phyloP scores from a whole-genome alignment of 2,797 vertebrate species.

The Phrynocephalus vlangalii region DNA sequence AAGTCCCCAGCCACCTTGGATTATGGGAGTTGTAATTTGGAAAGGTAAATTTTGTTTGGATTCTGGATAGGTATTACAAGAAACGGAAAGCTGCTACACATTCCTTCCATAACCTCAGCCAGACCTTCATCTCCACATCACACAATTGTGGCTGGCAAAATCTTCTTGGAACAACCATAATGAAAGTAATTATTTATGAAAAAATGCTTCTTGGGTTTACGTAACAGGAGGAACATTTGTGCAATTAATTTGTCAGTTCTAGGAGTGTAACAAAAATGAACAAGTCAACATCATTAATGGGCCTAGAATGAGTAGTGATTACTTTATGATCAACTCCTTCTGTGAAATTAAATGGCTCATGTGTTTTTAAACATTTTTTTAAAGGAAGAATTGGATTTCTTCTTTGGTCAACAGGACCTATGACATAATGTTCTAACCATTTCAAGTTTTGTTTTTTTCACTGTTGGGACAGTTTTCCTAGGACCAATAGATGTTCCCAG shows the following conservation, averaged over 20 bases:
- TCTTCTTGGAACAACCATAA: constrained; percentile 12
- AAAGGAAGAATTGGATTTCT: background rate
- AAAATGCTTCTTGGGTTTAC: constrained; percentile 38
- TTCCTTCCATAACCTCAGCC: background rate
- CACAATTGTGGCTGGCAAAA: background rate
- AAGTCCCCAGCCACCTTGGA: no score
- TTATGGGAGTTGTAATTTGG: no score
- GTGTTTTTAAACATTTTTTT: background rate
- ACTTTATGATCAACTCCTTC: background rate
- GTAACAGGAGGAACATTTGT: constrained; percentile 37
- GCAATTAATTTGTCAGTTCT: constrained; percentile 53
- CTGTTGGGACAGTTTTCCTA: no score
- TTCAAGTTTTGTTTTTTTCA: no score
- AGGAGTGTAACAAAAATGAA: constrained; percentile 44
- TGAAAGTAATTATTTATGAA: constrained; percentile 42
- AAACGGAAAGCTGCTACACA: background rate
- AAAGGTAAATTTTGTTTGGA: no score
- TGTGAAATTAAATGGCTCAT: background rate
- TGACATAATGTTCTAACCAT: background rate
- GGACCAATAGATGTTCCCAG: no score
- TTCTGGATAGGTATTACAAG: background rate
- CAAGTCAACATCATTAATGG: constrained; percentile 41
- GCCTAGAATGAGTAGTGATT: background rate
- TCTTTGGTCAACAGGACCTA: background rate
- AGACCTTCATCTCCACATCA: background rate